Percentiles rank a stretch among this genome's conserved stretches.
Conservation (phyloP, 2,888 invertebrate genomes). For the Phoenoteleia sp. region DNA sequence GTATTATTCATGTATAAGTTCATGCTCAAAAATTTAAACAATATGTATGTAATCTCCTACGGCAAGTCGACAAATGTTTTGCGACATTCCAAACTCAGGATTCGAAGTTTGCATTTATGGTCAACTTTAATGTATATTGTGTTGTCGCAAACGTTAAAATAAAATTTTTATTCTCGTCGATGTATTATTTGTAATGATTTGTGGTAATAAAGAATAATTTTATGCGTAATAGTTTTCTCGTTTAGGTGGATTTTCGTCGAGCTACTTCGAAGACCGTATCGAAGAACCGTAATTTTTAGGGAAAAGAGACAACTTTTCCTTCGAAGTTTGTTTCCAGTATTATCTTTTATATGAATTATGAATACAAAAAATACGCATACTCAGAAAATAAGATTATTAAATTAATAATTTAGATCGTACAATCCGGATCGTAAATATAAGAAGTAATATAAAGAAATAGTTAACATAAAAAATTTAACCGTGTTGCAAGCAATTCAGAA, state of each 20-base stretch:
- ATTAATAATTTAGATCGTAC: too few species aligned
- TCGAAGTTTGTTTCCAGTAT: not conserved
- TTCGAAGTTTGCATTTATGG: conserved; percentile 78
- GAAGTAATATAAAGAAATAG: too few species aligned
- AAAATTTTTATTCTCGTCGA: conserved; percentile 13
- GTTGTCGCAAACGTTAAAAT: conserved; percentile 50
- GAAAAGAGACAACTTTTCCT: not conserved
- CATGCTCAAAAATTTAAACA: not conserved
- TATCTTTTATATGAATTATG: not conserved
- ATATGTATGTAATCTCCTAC: conserved; percentile 31
- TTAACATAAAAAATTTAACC: too few species aligned
- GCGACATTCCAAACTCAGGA: conserved; percentile 81
- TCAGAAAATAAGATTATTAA: too few species aligned
- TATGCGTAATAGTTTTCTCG: conserved; percentile 21
- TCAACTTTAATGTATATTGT: conserved; percentile 13
- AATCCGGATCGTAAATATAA: too few species aligned
- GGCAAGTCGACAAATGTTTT: conserved; percentile 35
- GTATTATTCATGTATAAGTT: not conserved
- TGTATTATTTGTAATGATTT: conserved; percentile 49
- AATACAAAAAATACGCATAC: too few species aligned
- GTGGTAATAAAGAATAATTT: conserved; percentile 53
- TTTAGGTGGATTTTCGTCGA: conserved; percentile 4
- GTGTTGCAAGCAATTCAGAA: too few species aligned
- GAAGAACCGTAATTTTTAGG: conserved; percentile 3
- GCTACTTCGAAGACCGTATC: conserved; percentile 14